A percentile compares a stretch with the other conserved stretches of the same genome.
These are phyloP conservation scores for Tribolium madens DNA, from an alignment of 1,140 invertebrate genomes.

Conservation along the genomic window DNA sequence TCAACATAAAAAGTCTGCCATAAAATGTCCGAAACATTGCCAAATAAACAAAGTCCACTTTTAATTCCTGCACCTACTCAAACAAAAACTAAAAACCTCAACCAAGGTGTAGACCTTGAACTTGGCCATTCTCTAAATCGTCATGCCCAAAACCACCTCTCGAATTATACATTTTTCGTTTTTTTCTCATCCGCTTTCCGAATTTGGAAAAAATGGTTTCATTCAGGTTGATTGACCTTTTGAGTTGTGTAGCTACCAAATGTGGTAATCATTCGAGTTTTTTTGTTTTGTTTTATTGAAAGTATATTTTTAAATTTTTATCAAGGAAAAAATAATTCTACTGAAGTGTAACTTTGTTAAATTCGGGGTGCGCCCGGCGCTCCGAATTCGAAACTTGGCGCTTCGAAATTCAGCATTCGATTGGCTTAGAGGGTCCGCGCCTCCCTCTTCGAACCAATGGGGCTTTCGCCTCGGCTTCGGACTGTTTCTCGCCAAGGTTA, in stretches of 20 bases:
- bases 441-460: constrained; percentile 45
- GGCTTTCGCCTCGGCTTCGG: constrained; percentile 18
- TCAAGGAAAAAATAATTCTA: too few species aligned
- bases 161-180: neutral
- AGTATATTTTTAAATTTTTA: too few species aligned
- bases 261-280: too few species aligned
- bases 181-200: neutral
- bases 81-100: neutral
- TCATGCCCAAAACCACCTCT: neutral
- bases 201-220: neutral
- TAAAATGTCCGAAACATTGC: neutral
- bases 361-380: neutral
- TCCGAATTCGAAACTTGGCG: neutral
- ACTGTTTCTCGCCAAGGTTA: constrained; percentile 42
- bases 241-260: too few species aligned
- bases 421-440: constrained; percentile 30
- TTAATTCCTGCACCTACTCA: constrained; percentile 9
- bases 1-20: neutral
- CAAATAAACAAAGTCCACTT: neutral
- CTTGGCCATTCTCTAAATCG: constrained; percentile 22
- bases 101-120: constrained; percentile 31
- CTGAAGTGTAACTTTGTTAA: too few species aligned
- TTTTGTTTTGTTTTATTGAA: too few species aligned
- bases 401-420: neutral
- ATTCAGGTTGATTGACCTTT: too few species aligned